Conservation (phyloP, 2,888 invertebrate species). For the Epinotia nisella region DNA sequence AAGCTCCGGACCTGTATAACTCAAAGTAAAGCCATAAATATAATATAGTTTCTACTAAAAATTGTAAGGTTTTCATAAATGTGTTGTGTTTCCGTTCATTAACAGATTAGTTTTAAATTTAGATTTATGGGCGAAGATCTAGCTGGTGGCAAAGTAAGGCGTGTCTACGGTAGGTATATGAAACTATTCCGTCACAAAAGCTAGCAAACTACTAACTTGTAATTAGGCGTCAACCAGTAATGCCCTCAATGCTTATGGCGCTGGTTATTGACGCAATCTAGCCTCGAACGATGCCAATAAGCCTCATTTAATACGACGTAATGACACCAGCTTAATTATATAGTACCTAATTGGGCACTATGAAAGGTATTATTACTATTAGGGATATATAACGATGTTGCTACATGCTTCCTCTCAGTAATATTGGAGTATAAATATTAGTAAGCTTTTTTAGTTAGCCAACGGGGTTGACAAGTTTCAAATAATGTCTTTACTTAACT, state of each 20-base stretch:
- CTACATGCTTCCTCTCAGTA: background rate
- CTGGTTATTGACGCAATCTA: slow-evolving; percentile 12
- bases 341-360: background rate
- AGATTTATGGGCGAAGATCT: no score
- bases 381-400: background rate
- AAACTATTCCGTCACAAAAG: background rate
- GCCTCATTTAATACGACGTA: slow-evolving; percentile 1
- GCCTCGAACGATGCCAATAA: slow-evolving; percentile 1
- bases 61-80: no score
- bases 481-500: no score
- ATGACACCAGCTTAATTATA: slow-evolving; percentile 8
- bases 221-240: slow-evolving; percentile 18
- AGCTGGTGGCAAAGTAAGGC: no score
- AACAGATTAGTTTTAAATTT: no score
- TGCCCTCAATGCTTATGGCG: slow-evolving; percentile 13
- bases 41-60: no score
- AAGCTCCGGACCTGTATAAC: no score
- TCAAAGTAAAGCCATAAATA: no score
- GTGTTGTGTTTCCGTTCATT: no score
- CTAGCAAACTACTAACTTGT: background rate
- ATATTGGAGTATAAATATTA: background rate
- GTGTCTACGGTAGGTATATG: no score
- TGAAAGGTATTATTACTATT: background rate
- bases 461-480: background rate
- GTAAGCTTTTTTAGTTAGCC: background rate